A percentile compares a stretch with the other conserved stretches of the same genome.
phyloP scores from a whole-genome alignment of 2,888 invertebrate genomes.

The Gymnosoma rotundatum region DNA sequence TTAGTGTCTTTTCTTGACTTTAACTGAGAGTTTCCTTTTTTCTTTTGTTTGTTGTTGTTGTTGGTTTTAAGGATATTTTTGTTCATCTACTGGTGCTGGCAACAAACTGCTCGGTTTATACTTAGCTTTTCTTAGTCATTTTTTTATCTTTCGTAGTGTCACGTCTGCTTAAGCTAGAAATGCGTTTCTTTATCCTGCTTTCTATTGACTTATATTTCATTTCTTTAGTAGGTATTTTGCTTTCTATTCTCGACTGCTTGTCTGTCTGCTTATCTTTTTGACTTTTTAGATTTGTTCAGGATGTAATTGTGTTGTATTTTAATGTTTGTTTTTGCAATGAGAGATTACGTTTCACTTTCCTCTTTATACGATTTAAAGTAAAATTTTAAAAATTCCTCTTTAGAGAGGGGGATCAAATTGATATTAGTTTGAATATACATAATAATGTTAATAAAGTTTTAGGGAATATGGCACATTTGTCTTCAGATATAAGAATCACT shows the following conservation, averaged over 20 bases:
- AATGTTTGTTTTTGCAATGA: conserved; percentile 40
- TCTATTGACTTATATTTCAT: conserved; percentile 32
- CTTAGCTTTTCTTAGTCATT: conserved; percentile 28
- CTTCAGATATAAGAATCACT: conserved; percentile 32
- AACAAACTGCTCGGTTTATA: background rate
- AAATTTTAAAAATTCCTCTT: conserved; percentile 22
- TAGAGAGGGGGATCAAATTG: background rate
- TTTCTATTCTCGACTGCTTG: conserved; percentile 48
- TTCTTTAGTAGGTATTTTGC: conserved; percentile 4
- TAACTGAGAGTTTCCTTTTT: conserved; percentile 2
- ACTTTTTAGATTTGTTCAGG: conserved; percentile 58
- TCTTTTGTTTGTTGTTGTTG: conserved; percentile 9
- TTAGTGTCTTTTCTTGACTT: conserved; percentile 14
- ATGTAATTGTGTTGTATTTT: conserved; percentile 57
- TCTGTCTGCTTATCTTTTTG: conserved; percentile 66
- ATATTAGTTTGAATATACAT: conserved; percentile 24
- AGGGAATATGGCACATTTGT: conserved; percentile 22
- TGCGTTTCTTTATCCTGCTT: conserved; percentile 24
- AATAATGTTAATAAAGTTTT: background rate
- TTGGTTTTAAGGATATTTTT: conserved; percentile 28
- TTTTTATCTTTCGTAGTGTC: conserved; percentile 44
- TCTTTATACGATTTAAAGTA: conserved; percentile 1
- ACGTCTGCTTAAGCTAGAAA: conserved; percentile 40
- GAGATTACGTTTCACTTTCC: conserved; percentile 51
- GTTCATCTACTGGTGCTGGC: conserved; percentile 11